Evolutionary conservation across 1,140 invertebrate genomes (phyloP), one percentile per base, ranked within the genome.

Genomic region (Solenopsis fugax): DNA sequence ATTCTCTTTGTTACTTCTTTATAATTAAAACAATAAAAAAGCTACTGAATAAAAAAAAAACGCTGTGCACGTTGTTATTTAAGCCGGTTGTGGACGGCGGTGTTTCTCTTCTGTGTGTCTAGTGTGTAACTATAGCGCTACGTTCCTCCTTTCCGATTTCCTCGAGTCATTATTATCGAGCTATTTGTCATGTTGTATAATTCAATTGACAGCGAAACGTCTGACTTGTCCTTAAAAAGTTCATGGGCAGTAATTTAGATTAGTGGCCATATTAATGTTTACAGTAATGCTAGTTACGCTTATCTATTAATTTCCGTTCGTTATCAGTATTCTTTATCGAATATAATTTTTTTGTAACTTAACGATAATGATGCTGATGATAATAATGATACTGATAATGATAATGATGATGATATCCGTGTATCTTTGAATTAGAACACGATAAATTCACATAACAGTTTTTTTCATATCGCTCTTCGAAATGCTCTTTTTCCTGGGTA

Each of bases 1-100:
- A 95, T 95, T 94, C 94, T 94, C 94, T 94, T 95, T 94, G 94
- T 95, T 95, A 95, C 94, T 95, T 95, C 94, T 95, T 95, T 95
- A 95, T 95, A 95, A 94, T 95, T 94, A 95, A 95, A 94, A 94
- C 92, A 94, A 94, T 94, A 95, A 95, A 95, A 95, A 94, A 94
- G 91, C 93, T 94, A 94, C 93, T 94, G 91, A 94, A 94, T 93
- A 93, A 94, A 84, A 94, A 93, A 29, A 29, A 29, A 29, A 89
- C 86, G 78, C 50, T 78, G 21, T 69, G 72, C 85, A 84, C 77
- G 85, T 88, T 88, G 87, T 93, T 91, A 91, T 93, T 93, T 89
- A 65, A 87, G 81, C 67, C 86, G 54, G 24, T 37, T 73, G 67
- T 72, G 41, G 37, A 45, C 65, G 52, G 37, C 50, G 41, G 56